Evolutionary conservation across 1,140 invertebrate genomes (phyloP).

Genomic region (Diplogasteroides magnus): DNA sequence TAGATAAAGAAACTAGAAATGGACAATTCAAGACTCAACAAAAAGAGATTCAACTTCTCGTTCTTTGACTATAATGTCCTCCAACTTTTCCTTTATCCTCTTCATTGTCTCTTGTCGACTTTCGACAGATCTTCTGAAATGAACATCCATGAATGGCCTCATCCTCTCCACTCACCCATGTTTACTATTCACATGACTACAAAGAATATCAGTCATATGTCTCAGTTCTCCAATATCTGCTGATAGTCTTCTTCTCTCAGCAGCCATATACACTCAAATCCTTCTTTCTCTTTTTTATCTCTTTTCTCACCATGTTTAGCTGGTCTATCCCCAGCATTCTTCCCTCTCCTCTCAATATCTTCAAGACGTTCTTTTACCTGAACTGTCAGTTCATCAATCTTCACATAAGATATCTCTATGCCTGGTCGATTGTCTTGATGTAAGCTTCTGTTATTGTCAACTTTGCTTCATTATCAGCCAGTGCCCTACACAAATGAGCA

Average conservation of each 20-base stretch:
- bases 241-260: background rate
- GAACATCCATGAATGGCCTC: background rate
- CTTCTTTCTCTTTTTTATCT: background rate
- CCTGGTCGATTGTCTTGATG: conserved; percentile 20
- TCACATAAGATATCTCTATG: background rate
- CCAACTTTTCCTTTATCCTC: background rate
- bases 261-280: background rate
- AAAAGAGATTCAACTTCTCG: background rate
- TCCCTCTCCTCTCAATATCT: background rate
- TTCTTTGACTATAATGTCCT: background rate
- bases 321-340: background rate
- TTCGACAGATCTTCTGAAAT: background rate
- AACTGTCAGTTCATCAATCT: background rate
- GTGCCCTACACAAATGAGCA: conserved; percentile 11
- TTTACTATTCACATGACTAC: background rate
- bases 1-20: too few species aligned
- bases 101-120: background rate
- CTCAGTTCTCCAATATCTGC: background rate
- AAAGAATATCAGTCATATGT: background rate
- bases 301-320: background rate
- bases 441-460: conserved; percentile 24
- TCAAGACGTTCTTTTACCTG: background rate
- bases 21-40: too few species aligned
- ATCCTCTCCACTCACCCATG: background rate
- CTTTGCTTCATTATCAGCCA: conserved; percentile 23